Base-by-base conservation (phyloP, 2,113 vertebrate genomes). In the Sinocyclocheilus grahami region DNA sequence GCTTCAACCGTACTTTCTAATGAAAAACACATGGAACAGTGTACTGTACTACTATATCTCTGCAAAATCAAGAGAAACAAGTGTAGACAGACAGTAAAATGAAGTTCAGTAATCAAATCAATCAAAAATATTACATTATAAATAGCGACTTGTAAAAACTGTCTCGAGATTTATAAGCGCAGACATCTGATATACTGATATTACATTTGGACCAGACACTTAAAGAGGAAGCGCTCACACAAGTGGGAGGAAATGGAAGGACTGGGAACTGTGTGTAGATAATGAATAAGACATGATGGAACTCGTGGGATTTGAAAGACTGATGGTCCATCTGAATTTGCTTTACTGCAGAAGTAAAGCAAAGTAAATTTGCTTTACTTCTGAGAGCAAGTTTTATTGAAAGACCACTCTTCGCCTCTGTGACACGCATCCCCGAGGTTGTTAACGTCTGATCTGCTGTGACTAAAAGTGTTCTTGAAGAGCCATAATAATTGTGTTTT, bases 241-340 rank as follows among this genome's bases (percentile, higher is more conserved):
- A 12, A 72, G 69, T 67, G 74, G 62, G 65, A 85, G 82, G 65
- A 85, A 80, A 62, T 63, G 27, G 42, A 60, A 51, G 53, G 30
- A 82, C 9, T 82, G 78, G 75, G 53, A 86, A 33, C 53, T 8
- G 7, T 51, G 27, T 60, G 71, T 63, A 82, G 69, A 82, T 76
- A 46, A 60, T 63, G 55, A 82, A 82, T 82, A 71, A 85, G 67
- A 24, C 60, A 82, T 78, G 51, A 39, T 51, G 27, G 67, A 65
- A 30, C 62, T 69, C 42, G 0, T 8, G 37, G 39, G 42, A n/a
- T 63, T 86, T 58, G 24, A 63, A 51, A 58, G 30, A 65, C 18
- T 65, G 27, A 30, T 51, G 46, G 69, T 55, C 60, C 46, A 82
- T 75, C 58, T 74, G 55, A 74, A 75, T 48, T 53, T 51, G 46